Base-by-base conservation (phyloP, 2,797 vertebrate species). In the Gymnodraco acuticeps region DNA sequence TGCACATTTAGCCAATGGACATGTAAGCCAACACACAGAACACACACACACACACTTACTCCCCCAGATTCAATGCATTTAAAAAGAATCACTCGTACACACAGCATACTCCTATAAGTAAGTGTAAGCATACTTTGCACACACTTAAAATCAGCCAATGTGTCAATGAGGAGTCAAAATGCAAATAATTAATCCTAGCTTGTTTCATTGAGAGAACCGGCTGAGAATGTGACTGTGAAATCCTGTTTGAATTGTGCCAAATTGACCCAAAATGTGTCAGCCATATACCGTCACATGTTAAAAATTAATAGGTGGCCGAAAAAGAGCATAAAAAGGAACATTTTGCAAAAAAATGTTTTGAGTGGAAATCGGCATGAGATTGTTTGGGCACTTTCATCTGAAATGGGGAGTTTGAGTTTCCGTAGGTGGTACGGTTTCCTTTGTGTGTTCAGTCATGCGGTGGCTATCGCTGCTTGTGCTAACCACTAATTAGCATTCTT, bases 161-260 rank as follows among this genome's bases (percentile, higher is more conserved):
- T 3, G 77, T 81, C 83, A 62, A 81, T 80, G 70, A 85, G 88
- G 87, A 90, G 88, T 92, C 88, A 89, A 92, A 92, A 93, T 92
- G 87, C 88, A 87, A 91, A 90, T 90, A 86, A 90, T 87, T 89
- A 87, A 90, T 90, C 90, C 88, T 81, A 83, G 91, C 91, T 81
- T 73, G 85, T 85, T 89, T 87, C 80, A 84, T 75, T 75, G 85
- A 85, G 85, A 80, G 78, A 83, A 69, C 58, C 66, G 76, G 69
- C 79, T 81, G 68, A 76, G 77, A 89, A 85, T 82, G 83, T 75
- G 86, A 72, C 75, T 89, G 85, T 88, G 82, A 90, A 92, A 91
- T 88, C 88, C 89, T 80, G 82, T 91, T 92, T 89, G 88, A 87
- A 85, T 78, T 70, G 77, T 63, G 70, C 77, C 83, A 80, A 83